Evolutionary conservation across 2,888 invertebrate species (phyloP), one percentile per base, ranked within the genome.

Genomic region (Lithophane semibrunnea): DNA sequence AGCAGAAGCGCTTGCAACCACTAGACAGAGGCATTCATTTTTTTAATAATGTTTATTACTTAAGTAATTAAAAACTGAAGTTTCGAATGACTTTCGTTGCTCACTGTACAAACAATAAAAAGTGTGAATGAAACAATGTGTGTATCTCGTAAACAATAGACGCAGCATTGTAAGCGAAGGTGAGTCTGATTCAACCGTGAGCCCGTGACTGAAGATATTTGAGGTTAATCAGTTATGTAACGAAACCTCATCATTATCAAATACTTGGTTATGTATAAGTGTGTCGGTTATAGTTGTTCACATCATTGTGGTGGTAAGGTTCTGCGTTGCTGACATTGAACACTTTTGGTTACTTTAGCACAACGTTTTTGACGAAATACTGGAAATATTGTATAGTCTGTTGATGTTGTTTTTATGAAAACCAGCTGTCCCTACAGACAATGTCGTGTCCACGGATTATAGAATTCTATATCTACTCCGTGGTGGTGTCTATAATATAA

Each of bases 61-160:
- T n/a, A n/a, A n/a, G n/a, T n/a, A 29, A 29, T 29, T 29, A 29
- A 29, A 29, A 29, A 29, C 29, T 29, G 29, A 29, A 29, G 29
- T 29, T 29, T 29, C 29, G 1, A 29, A 0, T 1, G 29, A 60
- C 58, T 77, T 18, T 63, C 2, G 21, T 12, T 1, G 12, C 2
- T 13, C 42, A 74, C 58, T 72, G 81, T 84, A 81, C 74, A 24
- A n/a, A 60, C 12, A 60, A 63, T 37, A 73, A 18, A 54, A 72
- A 77, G 88, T 89, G 91, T 89, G 90, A 93, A 92, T 92, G 87
- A 91, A 90, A 93, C 92, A 92, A 91, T 90, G 89, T 89, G 76
- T 88, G 77, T 89, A 85, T 88, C 86, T 83, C 86, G 86, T 90
- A 90, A 91, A 93, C 93, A 93, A 92, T 91, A 86, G 91, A 84